Conservation (phyloP, 1,140 invertebrate species). For the Ectropis grisescens region DNA sequence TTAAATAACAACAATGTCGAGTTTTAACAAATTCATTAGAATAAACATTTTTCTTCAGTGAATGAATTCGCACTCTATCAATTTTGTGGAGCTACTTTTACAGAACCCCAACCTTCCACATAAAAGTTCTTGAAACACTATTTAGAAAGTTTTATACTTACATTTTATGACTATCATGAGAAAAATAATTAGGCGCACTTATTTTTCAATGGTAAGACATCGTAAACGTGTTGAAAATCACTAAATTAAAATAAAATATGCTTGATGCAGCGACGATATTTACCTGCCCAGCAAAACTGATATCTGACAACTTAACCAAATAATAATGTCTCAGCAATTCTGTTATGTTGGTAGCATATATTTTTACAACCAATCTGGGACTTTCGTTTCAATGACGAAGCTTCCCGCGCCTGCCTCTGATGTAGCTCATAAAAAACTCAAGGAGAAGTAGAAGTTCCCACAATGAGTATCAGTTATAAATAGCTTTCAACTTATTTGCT, state of each 20-base stretch:
- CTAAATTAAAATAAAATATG: slow-evolving; percentile 62
- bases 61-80: slow-evolving; percentile 61
- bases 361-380: slow-evolving; percentile 41
- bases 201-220: slow-evolving; percentile 30
- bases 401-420: slow-evolving; percentile 65
- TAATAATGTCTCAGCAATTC: slow-evolving; percentile 23
- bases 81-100: slow-evolving; percentile 66
- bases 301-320: slow-evolving; percentile 65
- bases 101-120: slow-evolving; percentile 61
- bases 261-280: slow-evolving; percentile 60
- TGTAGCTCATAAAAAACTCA: too few species aligned
- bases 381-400: slow-evolving; percentile 43
- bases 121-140: slow-evolving; percentile 61
- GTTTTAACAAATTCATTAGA: too few species aligned
- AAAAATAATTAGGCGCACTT: slow-evolving; percentile 24
- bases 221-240: slow-evolving; percentile 44
- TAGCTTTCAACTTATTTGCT: too few species aligned
- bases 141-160: slow-evolving; percentile 37
- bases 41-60: too few species aligned
- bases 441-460: too few species aligned
- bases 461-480: too few species aligned
- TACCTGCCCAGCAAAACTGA: slow-evolving; percentile 64
- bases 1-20: too few species aligned
- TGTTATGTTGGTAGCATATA: slow-evolving; percentile 52
- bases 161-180: slow-evolving; percentile 24